Conservation (phyloP, 2,113 vertebrate genomes). For the Lophius piscatorius region DNA sequence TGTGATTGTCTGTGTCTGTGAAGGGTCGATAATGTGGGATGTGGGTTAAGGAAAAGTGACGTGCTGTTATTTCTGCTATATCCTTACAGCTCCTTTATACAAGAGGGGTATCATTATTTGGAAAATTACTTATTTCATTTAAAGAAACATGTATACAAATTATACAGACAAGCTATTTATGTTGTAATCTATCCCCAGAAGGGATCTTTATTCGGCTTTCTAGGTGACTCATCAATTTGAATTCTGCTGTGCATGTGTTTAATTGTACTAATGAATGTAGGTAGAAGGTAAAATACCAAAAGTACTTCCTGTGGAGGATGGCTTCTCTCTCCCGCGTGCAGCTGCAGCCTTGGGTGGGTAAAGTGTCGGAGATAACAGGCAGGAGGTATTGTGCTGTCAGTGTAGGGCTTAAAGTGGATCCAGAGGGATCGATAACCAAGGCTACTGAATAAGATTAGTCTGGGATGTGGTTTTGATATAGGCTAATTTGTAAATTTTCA, state of each 20-base stretch:
- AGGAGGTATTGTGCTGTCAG: conserved; percentile 42
- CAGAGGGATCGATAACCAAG: conserved; percentile 55
- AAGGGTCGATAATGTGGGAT: conserved; percentile 35
- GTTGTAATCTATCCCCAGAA: background rate
- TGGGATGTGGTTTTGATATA: conserved; percentile 33
- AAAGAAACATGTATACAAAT: background rate
- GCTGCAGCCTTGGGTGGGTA: conserved; percentile 16
- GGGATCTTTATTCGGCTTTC: background rate
- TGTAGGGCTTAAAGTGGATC: conserved; percentile 38
- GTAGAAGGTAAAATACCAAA: too few species aligned
- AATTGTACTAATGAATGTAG: background rate
- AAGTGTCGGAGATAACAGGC: conserved; percentile 39
- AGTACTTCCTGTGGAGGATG: too few species aligned
- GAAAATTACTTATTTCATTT: conserved; percentile 21
- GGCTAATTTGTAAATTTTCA: conserved; percentile 6
- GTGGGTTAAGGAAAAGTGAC: conserved; percentile 27
- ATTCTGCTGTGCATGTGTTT: background rate
- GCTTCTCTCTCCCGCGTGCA: conserved; percentile 21
- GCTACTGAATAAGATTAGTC: conserved; percentile 37
- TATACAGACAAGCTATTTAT: background rate
- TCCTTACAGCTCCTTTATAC: conserved; percentile 7
- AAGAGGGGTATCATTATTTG: conserved; percentile 1
- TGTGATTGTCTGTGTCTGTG: conserved; percentile 70
- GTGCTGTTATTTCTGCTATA: background rate
- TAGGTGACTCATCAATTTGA: background rate